Conservation (phyloP, 1,140 invertebrate genomes). For the Drosophila navojoa region DNA sequence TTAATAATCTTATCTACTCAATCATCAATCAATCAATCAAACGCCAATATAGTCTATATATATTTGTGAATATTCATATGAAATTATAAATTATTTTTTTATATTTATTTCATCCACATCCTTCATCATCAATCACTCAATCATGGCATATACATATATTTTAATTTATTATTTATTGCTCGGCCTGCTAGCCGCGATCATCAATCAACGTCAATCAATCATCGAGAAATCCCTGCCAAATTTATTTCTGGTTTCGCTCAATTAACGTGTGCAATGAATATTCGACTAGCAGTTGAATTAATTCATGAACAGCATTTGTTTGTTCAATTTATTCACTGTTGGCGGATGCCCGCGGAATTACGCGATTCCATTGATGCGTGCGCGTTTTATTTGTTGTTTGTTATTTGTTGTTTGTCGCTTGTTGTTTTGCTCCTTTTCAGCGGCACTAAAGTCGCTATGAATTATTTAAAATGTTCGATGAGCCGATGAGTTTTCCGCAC, state of each 20-base stretch:
- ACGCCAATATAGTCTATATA: not conserved
- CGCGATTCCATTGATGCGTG: not conserved
- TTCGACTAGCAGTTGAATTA: slow-evolving; percentile 1
- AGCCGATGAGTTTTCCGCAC: not conserved
- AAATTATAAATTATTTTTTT: not conserved
- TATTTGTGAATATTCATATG: not conserved
- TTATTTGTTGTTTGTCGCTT: not conserved
- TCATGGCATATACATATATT: no score
- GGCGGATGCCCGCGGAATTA: not conserved
- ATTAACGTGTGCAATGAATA: not conserved
- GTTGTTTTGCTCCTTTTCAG: not conserved
- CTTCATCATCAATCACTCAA: no score
- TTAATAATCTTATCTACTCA: no score
- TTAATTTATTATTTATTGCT: no score
- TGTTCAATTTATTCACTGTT: not conserved
- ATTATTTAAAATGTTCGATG: slow-evolving; percentile 1
- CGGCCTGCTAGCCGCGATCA: no score
- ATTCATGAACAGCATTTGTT: slow-evolving; percentile 7
- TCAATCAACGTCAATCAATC: not conserved
- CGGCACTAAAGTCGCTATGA: not conserved
- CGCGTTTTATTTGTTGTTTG: not conserved
- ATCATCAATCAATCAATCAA: not conserved
- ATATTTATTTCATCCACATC: no score
- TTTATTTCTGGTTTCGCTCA: not conserved
- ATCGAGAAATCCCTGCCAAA: not conserved